Conservation (phyloP, 2,888 invertebrate species). For the Agrochola lota region DNA sequence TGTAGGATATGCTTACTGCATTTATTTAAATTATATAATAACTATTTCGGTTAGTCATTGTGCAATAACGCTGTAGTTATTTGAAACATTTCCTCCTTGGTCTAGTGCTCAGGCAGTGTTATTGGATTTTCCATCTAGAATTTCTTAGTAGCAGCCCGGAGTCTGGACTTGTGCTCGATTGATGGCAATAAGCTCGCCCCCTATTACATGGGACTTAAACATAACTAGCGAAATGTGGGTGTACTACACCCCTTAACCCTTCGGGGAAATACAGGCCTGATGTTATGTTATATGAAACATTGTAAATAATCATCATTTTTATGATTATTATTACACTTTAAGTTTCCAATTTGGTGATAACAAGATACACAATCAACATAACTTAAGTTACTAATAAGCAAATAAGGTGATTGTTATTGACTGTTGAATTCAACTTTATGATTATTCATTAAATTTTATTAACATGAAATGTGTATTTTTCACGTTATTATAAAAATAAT, state of each 20-base stretch:
- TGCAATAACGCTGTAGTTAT: neutral
- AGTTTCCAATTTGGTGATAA: constrained; percentile 20
- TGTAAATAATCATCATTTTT: neutral
- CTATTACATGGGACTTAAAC: too few relatives aligned
- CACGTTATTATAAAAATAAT: constrained; percentile 9
- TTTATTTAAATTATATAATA: neutral
- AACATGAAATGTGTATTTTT: neutral
- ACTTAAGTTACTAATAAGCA: constrained; percentile 21
- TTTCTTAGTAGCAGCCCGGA: too few relatives aligned
- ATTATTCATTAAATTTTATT: constrained; percentile 17
- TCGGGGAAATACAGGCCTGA: too few relatives aligned
- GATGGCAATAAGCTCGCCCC: too few relatives aligned
- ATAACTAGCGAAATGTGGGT: too few relatives aligned
- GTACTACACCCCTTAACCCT: too few relatives aligned
- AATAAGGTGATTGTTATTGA: constrained; percentile 15
- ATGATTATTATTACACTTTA: neutral
- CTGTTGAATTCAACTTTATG: constrained; percentile 34
- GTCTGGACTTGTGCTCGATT: too few relatives aligned
- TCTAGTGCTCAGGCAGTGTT: too few relatives aligned
- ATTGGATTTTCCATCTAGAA: too few relatives aligned
- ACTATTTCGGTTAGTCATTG: neutral
- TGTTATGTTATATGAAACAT: neutral
- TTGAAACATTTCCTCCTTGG: too few relatives aligned
- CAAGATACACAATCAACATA: constrained; percentile 31
- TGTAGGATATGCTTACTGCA: neutral